Base-by-base conservation (phyloP, 2,113 vertebrate species). In the Phycodurus eques region DNA sequence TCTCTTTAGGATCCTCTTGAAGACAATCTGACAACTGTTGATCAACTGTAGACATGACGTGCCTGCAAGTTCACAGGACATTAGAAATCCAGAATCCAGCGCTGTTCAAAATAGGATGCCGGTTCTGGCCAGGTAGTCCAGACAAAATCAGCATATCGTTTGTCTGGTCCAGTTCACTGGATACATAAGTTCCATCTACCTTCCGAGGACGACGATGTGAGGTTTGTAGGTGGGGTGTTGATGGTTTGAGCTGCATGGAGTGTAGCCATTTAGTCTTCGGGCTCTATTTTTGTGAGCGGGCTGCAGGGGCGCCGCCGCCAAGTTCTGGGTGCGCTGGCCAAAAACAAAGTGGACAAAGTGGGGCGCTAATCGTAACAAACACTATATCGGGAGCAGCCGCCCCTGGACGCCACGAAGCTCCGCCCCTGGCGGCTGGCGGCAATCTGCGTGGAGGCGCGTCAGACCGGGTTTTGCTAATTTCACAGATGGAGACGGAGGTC, bases 161-260 rank as follows among this genome's bases (percentile, higher is more conserved):
- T 39, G 64, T 77, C 70, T 53, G 47, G 35, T 59, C 11, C 47
- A 57, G 39, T 5, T 33, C 66, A 60, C 60, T 19, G 67, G 31
- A 68, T 46, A 27, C 33, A 19, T 53, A 39, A 72, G 47, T 47
- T 70, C 67, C 9, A 15, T 82, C 71, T 79, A 86, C 84, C 76
- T 83, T 84, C 74, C 71, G 80, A 83, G 80, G 75, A 80, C 80
- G 71, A 75, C 63, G 69, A 78, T 14, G 80, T 89, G 91, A 92
- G 89, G 90, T 91, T 92, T 93, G 91, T 87, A 81, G 80, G 84
- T 76, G 80, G 76, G 73, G 49, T 47, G 84, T 47, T 46, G 42
- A 0, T 65, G 74, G 70, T 81, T 60, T 76, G 74, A 82, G 69
- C 72, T 91, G 91, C 89, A 91, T 91, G 90, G 68, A 69, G 72